phyloP scores from a whole-genome alignment of 2,888 invertebrate genomes.

The Tineola bisselliella region DNA sequence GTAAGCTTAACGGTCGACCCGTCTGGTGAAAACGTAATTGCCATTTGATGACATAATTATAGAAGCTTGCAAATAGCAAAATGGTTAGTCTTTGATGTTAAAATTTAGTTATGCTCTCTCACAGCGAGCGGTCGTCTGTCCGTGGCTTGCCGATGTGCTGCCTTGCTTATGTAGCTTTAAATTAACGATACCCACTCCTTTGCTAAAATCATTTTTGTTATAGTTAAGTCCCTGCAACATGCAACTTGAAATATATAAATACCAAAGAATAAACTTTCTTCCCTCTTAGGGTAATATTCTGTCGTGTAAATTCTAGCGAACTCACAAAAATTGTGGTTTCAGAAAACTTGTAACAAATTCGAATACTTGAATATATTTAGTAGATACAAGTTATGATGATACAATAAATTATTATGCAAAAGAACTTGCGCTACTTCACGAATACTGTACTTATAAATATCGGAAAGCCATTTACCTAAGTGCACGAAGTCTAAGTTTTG shows the following conservation, averaged over 20 bases:
- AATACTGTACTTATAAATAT: constrained; percentile 58
- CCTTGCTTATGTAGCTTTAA: background rate
- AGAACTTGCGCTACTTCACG: constrained; percentile 46
- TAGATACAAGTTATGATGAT: constrained; percentile 17
- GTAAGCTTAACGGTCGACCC: constrained; percentile 47
- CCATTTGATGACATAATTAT: constrained; percentile 54
- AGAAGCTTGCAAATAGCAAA: constrained; percentile 39
- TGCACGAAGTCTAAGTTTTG: constrained; percentile 64
- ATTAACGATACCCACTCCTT: background rate
- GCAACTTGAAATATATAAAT: no score
- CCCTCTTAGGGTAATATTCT: background rate
- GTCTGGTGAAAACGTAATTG: constrained; percentile 38
- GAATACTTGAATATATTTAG: background rate
- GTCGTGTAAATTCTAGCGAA: background rate
- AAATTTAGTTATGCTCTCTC: constrained; percentile 29
- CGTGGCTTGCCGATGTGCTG: background rate
- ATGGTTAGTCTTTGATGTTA: constrained; percentile 42
- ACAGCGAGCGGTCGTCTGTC: constrained; percentile 10
- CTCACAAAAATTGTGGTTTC: background rate
- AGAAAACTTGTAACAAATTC: background rate
- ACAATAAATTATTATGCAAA: constrained; percentile 41
- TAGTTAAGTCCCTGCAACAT: background rate
- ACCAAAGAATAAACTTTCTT: background rate
- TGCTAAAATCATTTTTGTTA: background rate
- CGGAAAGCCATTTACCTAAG: constrained; percentile 66